Percentiles rank a stretch among this genome's conserved stretches.
Evolutionary conservation across 1,140 invertebrate genomes (phyloP).

Genomic region (Lepidurus arcticus): DNA sequence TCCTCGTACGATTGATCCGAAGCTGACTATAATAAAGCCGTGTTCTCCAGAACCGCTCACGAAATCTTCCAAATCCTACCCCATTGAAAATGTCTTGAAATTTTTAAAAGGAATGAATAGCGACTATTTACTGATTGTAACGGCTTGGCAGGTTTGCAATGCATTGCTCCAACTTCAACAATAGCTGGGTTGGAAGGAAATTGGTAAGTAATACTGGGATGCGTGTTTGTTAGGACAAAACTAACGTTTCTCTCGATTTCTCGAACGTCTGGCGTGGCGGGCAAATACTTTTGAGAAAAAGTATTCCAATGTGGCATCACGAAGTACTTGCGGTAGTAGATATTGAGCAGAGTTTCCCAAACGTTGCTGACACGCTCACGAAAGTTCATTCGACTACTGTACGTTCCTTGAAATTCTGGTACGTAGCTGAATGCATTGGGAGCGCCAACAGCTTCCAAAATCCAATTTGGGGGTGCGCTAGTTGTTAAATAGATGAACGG

Average conservation of each 20-base stretch:
- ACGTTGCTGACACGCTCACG: conserved; percentile 54
- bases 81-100: not conserved
- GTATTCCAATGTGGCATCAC: not conserved
- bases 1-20: no score
- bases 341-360: not conserved
- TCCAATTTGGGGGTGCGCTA: conserved; percentile 1
- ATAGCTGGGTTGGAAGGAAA: conserved; percentile 67
- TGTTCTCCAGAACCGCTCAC: conserved; percentile 41
- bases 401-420: conserved; percentile 52
- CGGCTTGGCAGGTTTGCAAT: conserved; percentile 62
- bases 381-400: conserved; percentile 52
- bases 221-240: conserved; percentile 69
- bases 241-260: conserved; percentile 61
- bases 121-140: conserved; percentile 41
- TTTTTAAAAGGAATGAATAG: not conserved
- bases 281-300: not conserved
- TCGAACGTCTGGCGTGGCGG: conserved; percentile 49
- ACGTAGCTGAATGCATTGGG: conserved; percentile 52
- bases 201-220: conserved; percentile 64
- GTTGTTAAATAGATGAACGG: conserved; percentile 51
- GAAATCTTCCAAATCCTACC: conserved; percentile 38
- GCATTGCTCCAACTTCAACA: conserved; percentile 74
- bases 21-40: conserved; percentile 51
- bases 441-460: conserved; percentile 50
- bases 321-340: not conserved